phyloP scores from a whole-genome alignment of 1,140 invertebrate genomes.

The Apocrypta bakeri region DNA sequence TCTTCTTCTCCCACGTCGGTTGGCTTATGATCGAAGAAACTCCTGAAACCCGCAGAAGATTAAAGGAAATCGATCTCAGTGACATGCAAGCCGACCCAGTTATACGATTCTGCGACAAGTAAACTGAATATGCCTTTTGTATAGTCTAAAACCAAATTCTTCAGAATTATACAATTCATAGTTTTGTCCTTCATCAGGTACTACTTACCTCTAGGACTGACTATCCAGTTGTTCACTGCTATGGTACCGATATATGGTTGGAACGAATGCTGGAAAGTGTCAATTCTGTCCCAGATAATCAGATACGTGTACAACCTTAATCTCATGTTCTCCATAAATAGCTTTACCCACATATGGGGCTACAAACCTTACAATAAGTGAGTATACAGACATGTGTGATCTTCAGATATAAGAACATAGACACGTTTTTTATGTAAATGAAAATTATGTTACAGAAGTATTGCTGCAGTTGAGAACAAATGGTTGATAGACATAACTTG shows the following conservation, averaged over 20 bases:
- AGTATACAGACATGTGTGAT: background rate
- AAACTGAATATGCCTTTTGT: too few species aligned
- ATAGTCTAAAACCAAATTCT: too few species aligned
- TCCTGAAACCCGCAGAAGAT: background rate
- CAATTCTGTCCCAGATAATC: slow-evolving; percentile 79
- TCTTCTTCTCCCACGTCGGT: background rate
- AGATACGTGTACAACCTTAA: slow-evolving; percentile 82
- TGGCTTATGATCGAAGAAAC: background rate
- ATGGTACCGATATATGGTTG: slow-evolving; percentile 77
- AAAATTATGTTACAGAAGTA: slow-evolving; percentile 13
- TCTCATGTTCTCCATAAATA: slow-evolving; percentile 86
- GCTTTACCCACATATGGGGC: slow-evolving; percentile 83
- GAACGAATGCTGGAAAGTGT: slow-evolving; percentile 78
- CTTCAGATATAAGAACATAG: background rate
- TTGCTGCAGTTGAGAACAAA: background rate
- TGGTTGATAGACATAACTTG: background rate
- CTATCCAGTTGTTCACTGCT: slow-evolving; percentile 68
- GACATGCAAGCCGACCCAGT: slow-evolving; percentile 85
- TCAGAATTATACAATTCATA: too few species aligned
- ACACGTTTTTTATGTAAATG: slow-evolving; percentile 71
- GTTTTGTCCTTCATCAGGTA: background rate
- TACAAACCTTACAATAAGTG: slow-evolving; percentile 84
- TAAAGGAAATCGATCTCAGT: slow-evolving; percentile 85
- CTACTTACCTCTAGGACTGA: too few species aligned
- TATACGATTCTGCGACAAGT: slow-evolving; percentile 62